phyloP scores from a whole-genome alignment of 2,888 invertebrate genomes.

The Gari tellinella region DNA sequence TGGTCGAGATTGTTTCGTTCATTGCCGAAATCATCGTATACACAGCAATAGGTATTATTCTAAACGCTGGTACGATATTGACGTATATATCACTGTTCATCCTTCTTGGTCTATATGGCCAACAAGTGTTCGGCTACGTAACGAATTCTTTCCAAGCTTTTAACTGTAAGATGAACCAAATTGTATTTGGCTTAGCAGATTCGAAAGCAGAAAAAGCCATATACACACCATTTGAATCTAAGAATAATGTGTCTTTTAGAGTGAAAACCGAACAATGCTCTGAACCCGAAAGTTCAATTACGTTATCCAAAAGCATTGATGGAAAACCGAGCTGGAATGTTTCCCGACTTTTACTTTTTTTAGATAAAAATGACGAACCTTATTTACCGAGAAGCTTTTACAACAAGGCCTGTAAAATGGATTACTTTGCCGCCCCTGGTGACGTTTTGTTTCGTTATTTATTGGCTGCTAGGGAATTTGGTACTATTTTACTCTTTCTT shows the following conservation, averaged over 20 bases:
- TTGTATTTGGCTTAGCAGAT: conserved; percentile 62
- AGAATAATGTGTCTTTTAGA: conserved; percentile 76
- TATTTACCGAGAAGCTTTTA: conserved; percentile 60
- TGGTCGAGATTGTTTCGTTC: conserved; percentile 78
- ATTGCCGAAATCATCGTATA: conserved; percentile 78
- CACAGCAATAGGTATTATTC: conserved; percentile 79
- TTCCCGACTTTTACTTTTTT: conserved; percentile 50
- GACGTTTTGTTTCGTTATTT: conserved; percentile 47
- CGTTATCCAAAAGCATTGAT: conserved; percentile 13
- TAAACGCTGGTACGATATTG: conserved; percentile 75
- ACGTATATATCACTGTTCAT: conserved; percentile 76
- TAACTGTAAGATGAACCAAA: conserved; percentile 72
- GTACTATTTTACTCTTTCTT: conserved; percentile 55
- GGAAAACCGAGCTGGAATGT: conserved; percentile 49
- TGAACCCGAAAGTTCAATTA: conserved; percentile 40
- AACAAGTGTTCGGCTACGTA: conserved; percentile 77
- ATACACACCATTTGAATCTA: conserved; percentile 29
- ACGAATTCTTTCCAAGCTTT: conserved; percentile 75
- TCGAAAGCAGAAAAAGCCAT: conserved; percentile 20
- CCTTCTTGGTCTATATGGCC: conserved; percentile 75
- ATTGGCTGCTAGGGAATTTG: conserved; percentile 49
- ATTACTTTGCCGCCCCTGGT: conserved; percentile 58
- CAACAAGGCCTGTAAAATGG: conserved; percentile 59
- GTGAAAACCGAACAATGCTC: conserved; percentile 61
- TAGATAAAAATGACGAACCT: conserved; percentile 53